Evolutionary conservation across 2,113 vertebrate genomes (phyloP), one percentile per base, ranked within the genome.

Genomic region (Myotis lucifugus): DNA sequence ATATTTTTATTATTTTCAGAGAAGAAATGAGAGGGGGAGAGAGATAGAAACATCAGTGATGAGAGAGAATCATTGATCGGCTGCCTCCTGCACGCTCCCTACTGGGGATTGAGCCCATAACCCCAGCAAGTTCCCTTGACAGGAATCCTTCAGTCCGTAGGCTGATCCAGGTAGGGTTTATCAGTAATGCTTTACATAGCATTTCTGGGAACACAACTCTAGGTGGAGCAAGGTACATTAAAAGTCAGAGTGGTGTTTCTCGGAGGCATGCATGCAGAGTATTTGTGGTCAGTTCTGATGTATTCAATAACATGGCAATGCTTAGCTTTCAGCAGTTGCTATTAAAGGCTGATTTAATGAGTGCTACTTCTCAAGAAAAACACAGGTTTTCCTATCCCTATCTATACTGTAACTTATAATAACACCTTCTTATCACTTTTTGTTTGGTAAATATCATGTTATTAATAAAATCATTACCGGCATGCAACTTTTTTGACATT

Each of bases 261-360:
- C 29, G 29, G 19, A 66, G 11, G 3, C 6, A 3, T 3, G 5
- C 1, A 8, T 56, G 29, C 61, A 42, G 9, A 70, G 23, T 50
- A 14, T 8, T 15, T 15, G 1, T 11, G 46, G 21, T 56, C 61
- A 76, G 0, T 2, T 46, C 32, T 78, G n/a, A 29, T 25, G 12
- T 11, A 2, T 27, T 1, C 1, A 4, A 3, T 56, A 50, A 64
- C 18, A 11, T 7, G 10, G 40, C 8, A 40, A 10, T 25, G 0
- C 6, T 59, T 61, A 59, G 23, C 10, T 81, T 3, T 21, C 50
- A n/a, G 34, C 15, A 32, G 5, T 54, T 85, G 3, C 3, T 85
- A 48, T 12, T 14, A 48, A 59, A 90, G 23, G 1, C n/a, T 83
- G 13, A 37, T 21, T 11, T 72, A 32, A 85, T 19, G 19, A 37